phyloP scores from a whole-genome alignment of 2,797 vertebrate genomes.

The Brachyalestes nurse region DNA sequence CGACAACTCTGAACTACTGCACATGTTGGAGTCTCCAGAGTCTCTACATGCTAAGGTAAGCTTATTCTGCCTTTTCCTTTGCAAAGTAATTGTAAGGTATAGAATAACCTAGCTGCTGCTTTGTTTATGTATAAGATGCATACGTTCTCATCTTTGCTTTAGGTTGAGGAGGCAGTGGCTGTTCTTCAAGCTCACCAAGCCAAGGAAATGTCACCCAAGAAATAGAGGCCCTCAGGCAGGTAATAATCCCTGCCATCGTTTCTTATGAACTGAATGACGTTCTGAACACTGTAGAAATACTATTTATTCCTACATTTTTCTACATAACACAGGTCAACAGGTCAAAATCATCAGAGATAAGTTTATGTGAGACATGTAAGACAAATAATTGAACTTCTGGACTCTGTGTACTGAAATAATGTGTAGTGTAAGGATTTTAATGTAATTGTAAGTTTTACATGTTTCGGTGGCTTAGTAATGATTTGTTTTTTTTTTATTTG shows the following conservation, averaged over 20 bases:
- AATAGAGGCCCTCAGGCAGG: constrained; percentile 69
- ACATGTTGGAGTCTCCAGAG: constrained; percentile 92
- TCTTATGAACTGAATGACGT: not conserved
- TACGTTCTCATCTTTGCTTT: not conserved
- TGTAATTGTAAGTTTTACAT: not conserved
- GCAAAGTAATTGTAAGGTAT: not conserved
- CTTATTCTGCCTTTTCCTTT: not conserved
- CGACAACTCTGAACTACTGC: constrained; percentile 93
- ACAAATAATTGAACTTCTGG: no score
- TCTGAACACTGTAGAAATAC: not conserved
- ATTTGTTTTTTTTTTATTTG: constrained; percentile 49
- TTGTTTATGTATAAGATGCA: not conserved
- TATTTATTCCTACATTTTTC: no score
- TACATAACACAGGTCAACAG: no score
- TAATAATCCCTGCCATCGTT: not conserved
- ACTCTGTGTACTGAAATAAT: no score
- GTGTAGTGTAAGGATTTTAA: no score
- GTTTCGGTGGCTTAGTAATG: not conserved
- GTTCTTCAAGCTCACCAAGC: constrained; percentile 91
- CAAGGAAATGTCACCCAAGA: constrained; percentile 74
- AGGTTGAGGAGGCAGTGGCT: constrained; percentile 93
- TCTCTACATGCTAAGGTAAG: constrained; percentile 89
- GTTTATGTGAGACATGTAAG: no score
- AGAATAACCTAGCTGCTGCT: not conserved
- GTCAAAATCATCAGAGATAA: no score